Evolutionary conservation across 1,140 invertebrate species (phyloP).

Genomic region (Octopus sinensis): DNA sequence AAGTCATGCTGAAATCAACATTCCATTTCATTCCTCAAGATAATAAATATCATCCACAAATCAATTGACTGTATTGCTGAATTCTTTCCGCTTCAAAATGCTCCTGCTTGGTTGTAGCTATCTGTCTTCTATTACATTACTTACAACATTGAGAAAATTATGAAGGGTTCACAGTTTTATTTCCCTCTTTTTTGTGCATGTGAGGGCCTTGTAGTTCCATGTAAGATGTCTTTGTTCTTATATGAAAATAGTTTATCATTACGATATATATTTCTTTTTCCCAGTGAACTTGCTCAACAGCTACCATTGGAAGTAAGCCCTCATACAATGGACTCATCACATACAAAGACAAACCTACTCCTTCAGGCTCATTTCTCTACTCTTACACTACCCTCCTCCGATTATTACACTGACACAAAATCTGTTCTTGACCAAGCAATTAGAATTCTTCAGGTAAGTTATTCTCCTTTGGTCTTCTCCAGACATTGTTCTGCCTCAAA

Average conservation of each 20-base stretch:
- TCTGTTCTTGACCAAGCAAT: conserved; percentile 94
- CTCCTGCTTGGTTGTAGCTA: no score
- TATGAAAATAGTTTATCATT: background rate
- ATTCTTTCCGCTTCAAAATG: no score
- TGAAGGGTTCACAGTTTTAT: no score
- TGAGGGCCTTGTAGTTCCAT: no score
- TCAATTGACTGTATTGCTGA: no score
- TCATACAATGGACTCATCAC: conserved; percentile 78
- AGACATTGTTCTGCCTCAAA: background rate
- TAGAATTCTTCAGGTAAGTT: conserved; percentile 81
- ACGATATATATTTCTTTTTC: conserved; percentile 35
- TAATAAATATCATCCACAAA: no score
- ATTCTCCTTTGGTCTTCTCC: background rate
- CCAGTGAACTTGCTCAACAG: conserved; percentile 75
- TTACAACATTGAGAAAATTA: no score
- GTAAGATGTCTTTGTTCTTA: no score
- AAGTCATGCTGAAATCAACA: no score
- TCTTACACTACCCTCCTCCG: conserved; percentile 77
- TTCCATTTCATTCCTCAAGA: no score
- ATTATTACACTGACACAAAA: conserved; percentile 95
- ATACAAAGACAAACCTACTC: conserved; percentile 90
- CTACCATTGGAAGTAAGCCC: conserved; percentile 74
- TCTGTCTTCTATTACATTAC: no score
- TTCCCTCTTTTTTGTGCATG: no score
- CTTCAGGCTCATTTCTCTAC: conserved; percentile 90